Evolutionary conservation across 2,888 invertebrate genomes (phyloP).

Genomic region (Drosophila setosimentum): DNA sequence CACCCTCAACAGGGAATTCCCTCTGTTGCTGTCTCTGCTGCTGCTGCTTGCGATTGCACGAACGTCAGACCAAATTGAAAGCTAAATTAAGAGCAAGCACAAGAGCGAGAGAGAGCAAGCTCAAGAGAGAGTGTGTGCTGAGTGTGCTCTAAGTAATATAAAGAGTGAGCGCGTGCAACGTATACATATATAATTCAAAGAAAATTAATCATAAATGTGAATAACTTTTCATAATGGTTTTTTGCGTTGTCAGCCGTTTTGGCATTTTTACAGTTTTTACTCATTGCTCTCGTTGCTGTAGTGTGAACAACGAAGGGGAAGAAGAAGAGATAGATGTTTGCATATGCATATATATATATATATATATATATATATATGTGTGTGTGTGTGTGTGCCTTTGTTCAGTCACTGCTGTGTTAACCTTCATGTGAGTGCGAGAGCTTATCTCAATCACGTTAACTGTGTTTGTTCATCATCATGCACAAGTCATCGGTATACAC

Average conservation of each 20-base stretch:
- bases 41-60: conserved; percentile 34
- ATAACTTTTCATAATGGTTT: conserved; percentile 72
- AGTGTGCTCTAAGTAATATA: neutral
- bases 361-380: neutral
- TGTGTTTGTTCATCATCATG: conserved; percentile 51
- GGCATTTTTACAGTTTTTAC: conserved; percentile 14
- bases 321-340: neutral
- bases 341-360: neutral
- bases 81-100: conserved; percentile 53
- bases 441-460: conserved; percentile 51
- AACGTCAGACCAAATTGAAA: conserved; percentile 50
- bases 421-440: conserved; percentile 24
- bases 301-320: conserved; percentile 8
- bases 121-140: neutral
- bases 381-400: neutral
- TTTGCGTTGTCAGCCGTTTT: conserved; percentile 67
- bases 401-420: conserved; percentile 29
- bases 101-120: conserved; percentile 1
- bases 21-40: conserved; percentile 54
- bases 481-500: neutral
- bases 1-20: conserved; percentile 76
- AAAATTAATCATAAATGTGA: conserved; percentile 77
- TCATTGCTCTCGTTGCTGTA: conserved; percentile 14
- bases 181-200: conserved; percentile 59
- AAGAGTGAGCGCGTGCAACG: conserved; percentile 29